Evolutionary conservation across 2,113 vertebrate genomes (phyloP), one percentile per base, ranked within the genome.

Genomic region (Dryoscopus gambensis): DNA sequence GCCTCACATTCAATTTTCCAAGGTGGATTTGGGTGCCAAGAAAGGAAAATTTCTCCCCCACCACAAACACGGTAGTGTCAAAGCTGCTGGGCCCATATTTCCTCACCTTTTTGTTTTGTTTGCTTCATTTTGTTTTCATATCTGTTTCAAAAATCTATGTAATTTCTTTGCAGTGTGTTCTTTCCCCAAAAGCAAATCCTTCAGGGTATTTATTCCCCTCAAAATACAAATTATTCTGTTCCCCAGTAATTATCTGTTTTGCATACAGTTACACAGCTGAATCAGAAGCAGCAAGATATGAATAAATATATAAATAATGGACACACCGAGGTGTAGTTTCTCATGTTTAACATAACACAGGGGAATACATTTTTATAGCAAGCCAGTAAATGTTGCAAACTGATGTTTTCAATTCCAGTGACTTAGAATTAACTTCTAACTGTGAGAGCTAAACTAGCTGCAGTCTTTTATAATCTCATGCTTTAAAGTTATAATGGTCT

Each of bases 361-460:
- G 97, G 98, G 97, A 98, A 97, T 97, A 97, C 93, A 74, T 97
- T 98, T 97, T 98, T 98, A 98, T 96, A 91, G 97, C 74, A 95
- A 82, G 87, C 98, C 97, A 97, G 98, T 98, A 98, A 98, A 98
- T 96, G 97, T 96, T 97, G 90, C 88, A 97, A 98, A 97, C 98
- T 98, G 98, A 97, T 98, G 98, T 98, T 98, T 98, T 98, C 98
- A 98, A 98, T 98, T 98, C 98, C 93, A 97, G 94, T 95, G 95
- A 97, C 97, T 98, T 98, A 98, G 97, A 94, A 97, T 98, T 97
- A 97, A 97, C 97, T 97, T 92, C 96, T 96, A 95, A 97, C 97
- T 98, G 96, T 85, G 97, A 97, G 96, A 98, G 94, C 97, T 98
- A 98, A 98, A 98, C 93, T 98, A 97, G 97, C 95, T 97, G 92